Evolutionary conservation across 2,888 invertebrate species (phyloP), one percentile per base, ranked within the genome.

Genomic region (Drosophila paracracens): DNA sequence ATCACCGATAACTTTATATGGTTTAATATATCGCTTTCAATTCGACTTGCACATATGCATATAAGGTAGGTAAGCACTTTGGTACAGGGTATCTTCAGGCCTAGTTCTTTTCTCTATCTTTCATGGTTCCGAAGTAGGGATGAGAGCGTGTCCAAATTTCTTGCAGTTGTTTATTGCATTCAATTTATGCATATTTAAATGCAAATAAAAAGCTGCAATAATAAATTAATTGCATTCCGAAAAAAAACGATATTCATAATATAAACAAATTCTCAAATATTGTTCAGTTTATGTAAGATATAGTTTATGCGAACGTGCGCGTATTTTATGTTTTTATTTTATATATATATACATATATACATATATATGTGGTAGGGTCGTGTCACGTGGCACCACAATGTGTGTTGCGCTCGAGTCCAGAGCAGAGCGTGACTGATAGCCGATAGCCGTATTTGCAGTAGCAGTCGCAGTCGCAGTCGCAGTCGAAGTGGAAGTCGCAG

Each of bases 341-440:
- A 16, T 36, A 2, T 36, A 21, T 36, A 25, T 46, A 46, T 21
- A 21, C 1, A 21, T 21, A 21, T 1, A 21, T 21, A 40, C 1
- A 10, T n/a, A 1, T 18, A 10, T 40, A 10, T 40, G 8, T n/a
- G 27, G 18, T 21, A 21, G n/a, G 4, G 25, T 46, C 46, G 63
- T 60, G 65, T 43, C 43, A 52, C 52, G 65, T 40, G 27, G 29
- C n/a, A 29, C 2, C 8, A 6, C 48, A 35, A 36, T 31, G 31
- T 21, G 51, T 21, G 51, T 13, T 13, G 60, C 61, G 63, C 64
- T 40, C 70, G 57, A 60, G n/a, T 25, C 33, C 56, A 59, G 52
- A 69, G 52, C 52, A 60, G 43, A 60, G 57, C 43, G 25, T 36
- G 51, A 21, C 54, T 64, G 63, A 60, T 64, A 50, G 74, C 51